These are phyloP conservation scores for Urocynchramus pylzowi DNA, from an alignment of 2,113 vertebrate genomes.

Conservation along the genomic window DNA sequence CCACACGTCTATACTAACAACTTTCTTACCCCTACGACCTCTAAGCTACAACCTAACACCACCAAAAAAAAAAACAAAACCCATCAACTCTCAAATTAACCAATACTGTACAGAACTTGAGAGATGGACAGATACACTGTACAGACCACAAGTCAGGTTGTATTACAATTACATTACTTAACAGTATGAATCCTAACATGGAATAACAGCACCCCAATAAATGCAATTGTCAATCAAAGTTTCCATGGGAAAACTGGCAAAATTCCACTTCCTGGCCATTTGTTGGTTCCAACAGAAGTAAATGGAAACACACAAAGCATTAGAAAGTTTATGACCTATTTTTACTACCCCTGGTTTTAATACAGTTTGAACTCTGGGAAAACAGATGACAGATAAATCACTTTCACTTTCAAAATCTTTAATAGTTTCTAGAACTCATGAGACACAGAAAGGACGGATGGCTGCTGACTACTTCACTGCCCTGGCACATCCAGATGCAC, in stretches of 20 bases:
- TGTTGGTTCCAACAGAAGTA: not conserved
- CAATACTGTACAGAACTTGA: not conserved
- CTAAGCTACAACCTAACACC: not conserved
- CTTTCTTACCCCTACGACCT: not conserved
- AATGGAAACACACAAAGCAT: not conserved
- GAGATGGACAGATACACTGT: not conserved
- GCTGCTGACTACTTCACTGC: not conserved
- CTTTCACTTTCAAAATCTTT: not conserved
- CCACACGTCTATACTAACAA: not conserved
- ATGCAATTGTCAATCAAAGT: not conserved
- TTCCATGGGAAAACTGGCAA: not conserved
- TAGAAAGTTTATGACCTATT: not conserved
- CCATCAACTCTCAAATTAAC: not conserved
- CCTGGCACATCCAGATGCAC: not conserved
- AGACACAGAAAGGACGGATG: too few species aligned
- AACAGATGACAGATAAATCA: not conserved
- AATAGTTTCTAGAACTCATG: not conserved
- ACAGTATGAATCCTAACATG: not conserved
- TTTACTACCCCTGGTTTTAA: not conserved
- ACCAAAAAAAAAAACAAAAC: not conserved
- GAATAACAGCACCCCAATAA: not conserved
- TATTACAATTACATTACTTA: not conserved
- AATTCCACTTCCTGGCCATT: not conserved
- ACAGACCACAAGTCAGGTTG: not conserved
- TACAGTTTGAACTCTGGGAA: not conserved